Conservation (phyloP, 2,797 vertebrate species). For the Borostomias antarcticus region DNA sequence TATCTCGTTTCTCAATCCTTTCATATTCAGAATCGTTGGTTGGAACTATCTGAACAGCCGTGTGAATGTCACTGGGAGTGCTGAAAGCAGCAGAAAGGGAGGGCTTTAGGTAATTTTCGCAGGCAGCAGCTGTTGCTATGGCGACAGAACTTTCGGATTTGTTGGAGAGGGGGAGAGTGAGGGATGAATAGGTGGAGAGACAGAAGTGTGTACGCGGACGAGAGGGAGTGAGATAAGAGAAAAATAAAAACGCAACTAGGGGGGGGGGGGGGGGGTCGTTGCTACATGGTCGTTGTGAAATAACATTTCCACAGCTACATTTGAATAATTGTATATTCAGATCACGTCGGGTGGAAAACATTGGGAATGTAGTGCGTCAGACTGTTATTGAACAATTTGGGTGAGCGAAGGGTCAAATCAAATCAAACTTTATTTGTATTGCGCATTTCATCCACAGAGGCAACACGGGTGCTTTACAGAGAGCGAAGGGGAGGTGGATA, state of each 20-base stretch:
- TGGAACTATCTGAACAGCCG: slow-evolving; percentile 52
- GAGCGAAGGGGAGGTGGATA: neutral
- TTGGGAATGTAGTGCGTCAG: slow-evolving; percentile 3
- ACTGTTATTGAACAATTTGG: neutral
- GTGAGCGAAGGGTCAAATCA: slow-evolving; percentile 15
- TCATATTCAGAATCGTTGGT: slow-evolving; percentile 37
- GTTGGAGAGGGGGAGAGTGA: slow-evolving; percentile 54
- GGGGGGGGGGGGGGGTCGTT: too few species aligned
- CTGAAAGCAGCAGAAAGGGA: slow-evolving; percentile 44
- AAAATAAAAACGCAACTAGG: too few species aligned
- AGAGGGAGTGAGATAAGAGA: slow-evolving; percentile 33
- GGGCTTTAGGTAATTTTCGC: slow-evolving; percentile 78
- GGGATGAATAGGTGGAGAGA: slow-evolving; percentile 57
- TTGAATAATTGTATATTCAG: slow-evolving; percentile 67
- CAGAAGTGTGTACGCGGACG: neutral
- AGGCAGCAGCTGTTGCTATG: slow-evolving; percentile 82
- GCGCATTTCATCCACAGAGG: too few species aligned
- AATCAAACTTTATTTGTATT: too few species aligned
- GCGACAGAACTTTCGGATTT: slow-evolving; percentile 79
- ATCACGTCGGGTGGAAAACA: slow-evolving; percentile 29
- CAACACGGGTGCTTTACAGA: slow-evolving; percentile 34
- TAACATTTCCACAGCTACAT: neutral
- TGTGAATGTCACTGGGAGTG: slow-evolving; percentile 60
- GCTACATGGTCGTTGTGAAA: too few species aligned
- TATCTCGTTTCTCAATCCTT: neutral